Conservation (phyloP, 1,140 invertebrate species). For the Atta texana region DNA sequence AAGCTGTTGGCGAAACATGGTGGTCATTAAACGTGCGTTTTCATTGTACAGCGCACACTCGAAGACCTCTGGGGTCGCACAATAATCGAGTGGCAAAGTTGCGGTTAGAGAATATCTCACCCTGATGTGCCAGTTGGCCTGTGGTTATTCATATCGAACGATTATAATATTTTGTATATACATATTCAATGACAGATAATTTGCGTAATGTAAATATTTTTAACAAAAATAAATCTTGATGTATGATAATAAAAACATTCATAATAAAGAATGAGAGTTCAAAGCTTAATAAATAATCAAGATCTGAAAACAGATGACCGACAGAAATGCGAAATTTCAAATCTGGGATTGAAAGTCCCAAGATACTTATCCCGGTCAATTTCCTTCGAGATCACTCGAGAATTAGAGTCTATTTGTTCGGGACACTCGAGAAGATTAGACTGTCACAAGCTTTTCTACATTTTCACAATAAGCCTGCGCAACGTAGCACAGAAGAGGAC, state of each 20-base stretch:
- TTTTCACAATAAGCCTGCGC: constrained; percentile 81
- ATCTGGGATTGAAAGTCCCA: constrained; percentile 41
- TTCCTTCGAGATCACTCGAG: constrained; percentile 77
- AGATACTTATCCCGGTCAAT: constrained; percentile 64
- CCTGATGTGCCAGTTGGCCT: constrained; percentile 47
- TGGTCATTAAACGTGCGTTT: constrained; percentile 80
- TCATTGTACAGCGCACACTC: constrained; percentile 63
- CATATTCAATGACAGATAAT: not conserved
- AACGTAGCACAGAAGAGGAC: constrained; percentile 35
- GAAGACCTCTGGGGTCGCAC: constrained; percentile 43
- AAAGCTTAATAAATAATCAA: constrained; percentile 33
- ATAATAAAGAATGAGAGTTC: constrained; percentile 14
- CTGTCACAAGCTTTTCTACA: constrained; percentile 83
- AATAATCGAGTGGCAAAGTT: constrained; percentile 69
- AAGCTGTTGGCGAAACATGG: constrained; percentile 80
- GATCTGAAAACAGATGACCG: not conserved
- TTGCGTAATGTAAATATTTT: not conserved
- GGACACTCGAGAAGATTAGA: constrained; percentile 84
- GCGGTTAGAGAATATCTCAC: constrained; percentile 71
- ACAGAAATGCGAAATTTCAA: constrained; percentile 65
- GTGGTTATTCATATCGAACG: constrained; percentile 46
- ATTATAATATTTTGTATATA: not conserved
- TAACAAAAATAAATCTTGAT: not conserved
- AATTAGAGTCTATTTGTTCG: constrained; percentile 83
- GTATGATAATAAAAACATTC: not conserved